phyloP scores from a whole-genome alignment of 53 echinoderm and acorn worm species.

The Henricia sp. region DNA sequence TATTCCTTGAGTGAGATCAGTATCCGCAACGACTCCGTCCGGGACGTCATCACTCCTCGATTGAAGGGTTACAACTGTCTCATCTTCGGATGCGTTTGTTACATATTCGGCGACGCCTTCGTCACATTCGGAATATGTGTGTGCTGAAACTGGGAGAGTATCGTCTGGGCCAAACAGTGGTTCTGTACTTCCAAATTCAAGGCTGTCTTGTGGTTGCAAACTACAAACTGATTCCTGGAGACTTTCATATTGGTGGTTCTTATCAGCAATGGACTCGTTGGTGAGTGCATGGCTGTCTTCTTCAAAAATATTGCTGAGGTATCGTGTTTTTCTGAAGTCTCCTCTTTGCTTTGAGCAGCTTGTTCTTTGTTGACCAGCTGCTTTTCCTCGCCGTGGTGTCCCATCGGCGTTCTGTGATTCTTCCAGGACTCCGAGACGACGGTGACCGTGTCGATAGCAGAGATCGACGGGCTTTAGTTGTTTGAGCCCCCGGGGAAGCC shows the following conservation, averaged over 20 bases:
- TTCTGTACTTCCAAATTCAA: too few species aligned
- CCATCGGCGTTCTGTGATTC: background rate
- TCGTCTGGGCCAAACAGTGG: too few species aligned
- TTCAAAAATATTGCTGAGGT: background rate
- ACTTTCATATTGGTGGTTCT: too few species aligned
- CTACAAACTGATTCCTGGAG: too few species aligned
- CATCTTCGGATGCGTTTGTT: too few species aligned
- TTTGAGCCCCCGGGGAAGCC: slow-evolving; percentile 43
- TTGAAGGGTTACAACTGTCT: too few species aligned
- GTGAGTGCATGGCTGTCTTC: too few species aligned
- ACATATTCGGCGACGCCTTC: too few species aligned
- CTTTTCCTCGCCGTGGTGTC: background rate
- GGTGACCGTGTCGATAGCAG: slow-evolving; percentile 45
- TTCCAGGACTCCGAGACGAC: background rate
- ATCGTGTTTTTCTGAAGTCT: background rate
- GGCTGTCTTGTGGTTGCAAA: too few species aligned
- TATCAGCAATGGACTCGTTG: background rate
- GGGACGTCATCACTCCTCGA: background rate
- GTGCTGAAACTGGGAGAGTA: too few species aligned
- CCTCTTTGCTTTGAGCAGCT: slow-evolving; percentile 6
- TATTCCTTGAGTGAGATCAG: background rate
- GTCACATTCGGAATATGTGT: too few species aligned
- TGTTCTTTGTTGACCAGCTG: background rate
- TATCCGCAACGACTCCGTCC: background rate
- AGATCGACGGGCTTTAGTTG: slow-evolving; percentile 33